These are phyloP conservation scores for Numida meleagris DNA, from an alignment of 2,113 vertebrate species.

Conservation along the genomic window DNA sequence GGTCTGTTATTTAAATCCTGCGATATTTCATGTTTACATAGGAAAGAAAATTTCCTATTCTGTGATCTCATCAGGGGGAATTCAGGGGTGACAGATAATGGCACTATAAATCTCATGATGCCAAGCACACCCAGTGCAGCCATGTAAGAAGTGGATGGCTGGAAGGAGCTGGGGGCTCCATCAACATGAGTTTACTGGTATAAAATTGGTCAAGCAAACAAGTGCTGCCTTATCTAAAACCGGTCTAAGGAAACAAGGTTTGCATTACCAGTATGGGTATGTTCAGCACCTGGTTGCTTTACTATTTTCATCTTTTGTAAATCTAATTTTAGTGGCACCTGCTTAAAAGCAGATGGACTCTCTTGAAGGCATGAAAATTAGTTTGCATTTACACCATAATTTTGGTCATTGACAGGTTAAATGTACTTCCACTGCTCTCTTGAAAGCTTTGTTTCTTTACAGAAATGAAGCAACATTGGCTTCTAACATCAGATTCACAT, in stretches of 20 bases:
- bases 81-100: background rate
- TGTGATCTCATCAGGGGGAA: background rate
- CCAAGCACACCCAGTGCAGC: background rate
- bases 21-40: background rate
- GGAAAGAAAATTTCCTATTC: background rate
- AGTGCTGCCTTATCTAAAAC: background rate
- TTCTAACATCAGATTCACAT: background rate
- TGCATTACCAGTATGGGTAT: background rate
- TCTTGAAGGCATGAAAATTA: background rate
- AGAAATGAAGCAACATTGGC: background rate
- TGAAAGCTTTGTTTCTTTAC: background rate
- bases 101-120: rapidly evolving
- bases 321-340: background rate
- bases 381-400: background rate
- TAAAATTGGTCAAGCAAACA: background rate
- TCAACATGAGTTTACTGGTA: background rate
- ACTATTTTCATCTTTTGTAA: background rate
- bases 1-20: background rate
- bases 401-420: background rate
- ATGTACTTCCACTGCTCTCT: background rate
- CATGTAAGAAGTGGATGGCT: background rate
- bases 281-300: background rate
- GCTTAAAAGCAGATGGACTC: background rate
- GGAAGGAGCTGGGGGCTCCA: background rate
- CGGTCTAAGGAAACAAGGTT: background rate